Conservation (phyloP, 2,888 invertebrate species). For the Drosophila conformis region DNA sequence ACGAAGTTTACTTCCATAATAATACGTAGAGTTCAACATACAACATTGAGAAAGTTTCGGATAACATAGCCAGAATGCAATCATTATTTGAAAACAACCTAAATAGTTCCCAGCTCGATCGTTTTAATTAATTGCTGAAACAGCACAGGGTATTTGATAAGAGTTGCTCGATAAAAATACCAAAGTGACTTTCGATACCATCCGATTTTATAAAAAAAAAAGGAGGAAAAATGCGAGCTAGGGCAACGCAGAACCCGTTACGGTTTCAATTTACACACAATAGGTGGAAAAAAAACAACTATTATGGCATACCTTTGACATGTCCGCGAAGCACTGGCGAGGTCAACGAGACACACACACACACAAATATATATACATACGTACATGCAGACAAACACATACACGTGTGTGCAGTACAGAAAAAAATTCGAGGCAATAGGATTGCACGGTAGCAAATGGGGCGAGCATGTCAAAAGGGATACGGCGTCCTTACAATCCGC, state of each 20-base stretch:
- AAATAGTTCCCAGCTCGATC: neutral
- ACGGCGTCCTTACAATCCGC: slow-evolving; percentile 16
- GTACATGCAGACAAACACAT: neutral
- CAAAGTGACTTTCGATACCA: neutral
- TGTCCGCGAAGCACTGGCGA: slow-evolving; percentile 28
- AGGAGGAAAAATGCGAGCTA: slow-evolving; percentile 3
- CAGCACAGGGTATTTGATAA: slow-evolving; percentile 2
- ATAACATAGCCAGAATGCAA: neutral
- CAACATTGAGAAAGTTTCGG: neutral
- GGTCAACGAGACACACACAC: slow-evolving; percentile 35
- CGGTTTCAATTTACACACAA: slow-evolving; percentile 69
- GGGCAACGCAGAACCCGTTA: slow-evolving; percentile 18
- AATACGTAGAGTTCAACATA: neutral
- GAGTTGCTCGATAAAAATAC: neutral
- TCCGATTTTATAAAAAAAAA: slow-evolving; percentile 15
- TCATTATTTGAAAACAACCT: neutral
- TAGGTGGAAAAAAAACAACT: slow-evolving; percentile 58
- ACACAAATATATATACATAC: neutral
- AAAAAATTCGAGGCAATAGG: slow-evolving; percentile 13
- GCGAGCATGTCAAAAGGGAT: slow-evolving; percentile 53
- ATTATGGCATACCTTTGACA: slow-evolving; percentile 59
- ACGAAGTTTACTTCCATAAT: neutral
- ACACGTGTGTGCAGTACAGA: neutral
- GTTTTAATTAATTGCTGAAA: neutral
- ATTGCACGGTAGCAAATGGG: slow-evolving; percentile 2